Conservation (phyloP, 2,888 invertebrate species). For the Caenorhabditis wallacei region DNA sequence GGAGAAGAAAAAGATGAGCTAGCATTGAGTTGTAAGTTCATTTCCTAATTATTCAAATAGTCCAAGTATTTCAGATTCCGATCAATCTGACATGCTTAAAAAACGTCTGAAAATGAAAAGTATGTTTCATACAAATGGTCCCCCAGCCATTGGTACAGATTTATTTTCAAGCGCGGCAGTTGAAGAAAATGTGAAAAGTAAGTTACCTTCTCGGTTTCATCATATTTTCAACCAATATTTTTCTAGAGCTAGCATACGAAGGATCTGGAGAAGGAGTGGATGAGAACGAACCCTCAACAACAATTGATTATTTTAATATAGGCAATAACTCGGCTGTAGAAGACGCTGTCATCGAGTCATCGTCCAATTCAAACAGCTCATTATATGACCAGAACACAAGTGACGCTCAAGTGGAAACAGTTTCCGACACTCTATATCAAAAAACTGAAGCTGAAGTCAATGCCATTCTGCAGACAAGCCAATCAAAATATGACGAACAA, state of each 20-base stretch:
- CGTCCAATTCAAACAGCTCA: slow-evolving; percentile 54
- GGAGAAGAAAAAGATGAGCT: slow-evolving; percentile 47
- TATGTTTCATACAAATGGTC: slow-evolving; percentile 52
- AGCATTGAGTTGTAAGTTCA: slow-evolving; percentile 30
- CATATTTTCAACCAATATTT: not conserved
- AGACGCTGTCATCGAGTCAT: slow-evolving; percentile 41
- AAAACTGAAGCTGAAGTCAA: slow-evolving; percentile 55
- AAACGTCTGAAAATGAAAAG: slow-evolving; percentile 49
- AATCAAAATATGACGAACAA: slow-evolving; percentile 26
- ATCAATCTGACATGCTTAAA: slow-evolving; percentile 49
- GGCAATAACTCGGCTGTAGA: slow-evolving; percentile 41
- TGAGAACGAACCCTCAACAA: slow-evolving; percentile 21
- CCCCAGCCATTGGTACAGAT: slow-evolving; percentile 50
- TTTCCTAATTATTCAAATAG: not conserved
- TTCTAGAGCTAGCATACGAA: slow-evolving; percentile 48
- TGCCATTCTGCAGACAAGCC: slow-evolving; percentile 35
- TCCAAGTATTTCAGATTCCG: slow-evolving; percentile 29
- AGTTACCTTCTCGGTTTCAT: too few species aligned
- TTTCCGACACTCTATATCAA: slow-evolving; percentile 52
- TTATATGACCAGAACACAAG: slow-evolving; percentile 64
- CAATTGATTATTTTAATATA: slow-evolving; percentile 22
- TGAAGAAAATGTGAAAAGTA: slow-evolving; percentile 51
- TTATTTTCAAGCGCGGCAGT: slow-evolving; percentile 48
- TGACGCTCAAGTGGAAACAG: slow-evolving; percentile 58
- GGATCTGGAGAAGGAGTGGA: slow-evolving; percentile 53